These are phyloP conservation scores for Lycopodina hypogea DNA, from an alignment of 37 sponge, comb jelly and placozoan species.

Conservation along the genomic window DNA sequence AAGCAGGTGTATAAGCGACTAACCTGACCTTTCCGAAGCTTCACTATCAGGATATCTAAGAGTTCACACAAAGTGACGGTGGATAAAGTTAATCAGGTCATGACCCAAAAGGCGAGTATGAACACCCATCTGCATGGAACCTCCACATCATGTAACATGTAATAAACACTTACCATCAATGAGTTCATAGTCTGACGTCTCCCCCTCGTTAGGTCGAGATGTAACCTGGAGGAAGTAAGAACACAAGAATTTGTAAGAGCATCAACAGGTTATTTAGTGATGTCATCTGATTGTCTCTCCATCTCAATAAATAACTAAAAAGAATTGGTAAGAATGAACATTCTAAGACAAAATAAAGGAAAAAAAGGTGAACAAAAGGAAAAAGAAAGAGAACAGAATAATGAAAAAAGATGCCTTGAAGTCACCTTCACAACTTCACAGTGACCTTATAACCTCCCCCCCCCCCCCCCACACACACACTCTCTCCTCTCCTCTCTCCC, in stretches of 20 bases:
- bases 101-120: not conserved
- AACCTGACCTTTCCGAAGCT: constrained; percentile 91
- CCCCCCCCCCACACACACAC: not conserved
- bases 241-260: not conserved
- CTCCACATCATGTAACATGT: no score
- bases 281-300: no score
- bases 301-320: no score
- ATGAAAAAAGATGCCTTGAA: no score
- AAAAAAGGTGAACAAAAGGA: no score
- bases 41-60: constrained; percentile 92
- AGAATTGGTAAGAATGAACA: no score
- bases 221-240: constrained; percentile 51
- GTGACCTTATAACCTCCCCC: not conserved
- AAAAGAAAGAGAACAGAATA: no score
- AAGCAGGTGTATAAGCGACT: not conserved
- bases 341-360: no score
- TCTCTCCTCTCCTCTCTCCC: not conserved
- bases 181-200: constrained; percentile 69
- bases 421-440: no score
- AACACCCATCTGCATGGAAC: no score
- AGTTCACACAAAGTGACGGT: no score
- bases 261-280: not conserved
- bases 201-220: constrained; percentile 51
- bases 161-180: constrained; percentile 67
- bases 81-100: not conserved